These are phyloP conservation scores for Aegithalos caudatus DNA, from an alignment of 2,113 vertebrate species.

Conservation along the genomic window DNA sequence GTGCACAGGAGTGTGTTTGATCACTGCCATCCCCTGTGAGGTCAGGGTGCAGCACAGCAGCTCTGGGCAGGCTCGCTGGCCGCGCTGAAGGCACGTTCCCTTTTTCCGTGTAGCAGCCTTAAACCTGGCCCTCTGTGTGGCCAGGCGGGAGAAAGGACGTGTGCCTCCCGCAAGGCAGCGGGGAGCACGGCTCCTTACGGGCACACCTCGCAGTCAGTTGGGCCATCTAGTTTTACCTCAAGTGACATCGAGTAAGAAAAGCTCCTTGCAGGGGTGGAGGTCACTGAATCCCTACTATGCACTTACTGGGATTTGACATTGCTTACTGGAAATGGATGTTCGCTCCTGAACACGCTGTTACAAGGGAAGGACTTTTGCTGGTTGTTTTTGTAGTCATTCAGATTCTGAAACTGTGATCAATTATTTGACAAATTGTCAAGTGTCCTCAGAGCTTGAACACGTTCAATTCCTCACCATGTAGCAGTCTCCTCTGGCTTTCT, in stretches of 20 bases:
- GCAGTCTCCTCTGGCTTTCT: constrained; percentile 12
- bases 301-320: constrained; percentile 68
- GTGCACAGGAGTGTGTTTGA: neutral
- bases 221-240: constrained; percentile 75
- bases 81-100: neutral
- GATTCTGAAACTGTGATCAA: constrained; percentile 78
- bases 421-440: constrained; percentile 61
- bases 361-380: constrained; percentile 61
- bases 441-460: constrained; percentile 65
- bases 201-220: constrained; percentile 27
- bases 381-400: constrained; percentile 55
- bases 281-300: constrained; percentile 72
- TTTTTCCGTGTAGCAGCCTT: constrained; percentile 38
- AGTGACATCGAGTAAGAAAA: constrained; percentile 51
- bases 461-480: constrained; percentile 39
- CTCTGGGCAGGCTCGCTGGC: neutral
- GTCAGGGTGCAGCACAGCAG: neutral
- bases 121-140: neutral
- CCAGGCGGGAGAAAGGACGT: neutral
- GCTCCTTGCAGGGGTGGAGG: constrained; percentile 57
- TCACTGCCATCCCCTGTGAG: neutral
- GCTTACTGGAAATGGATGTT: constrained; percentile 63
- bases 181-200: neutral
- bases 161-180: neutral
- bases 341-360: constrained; percentile 58